Conservation (phyloP, 2,113 vertebrate genomes). For the Epinephelus cyanopodus region DNA sequence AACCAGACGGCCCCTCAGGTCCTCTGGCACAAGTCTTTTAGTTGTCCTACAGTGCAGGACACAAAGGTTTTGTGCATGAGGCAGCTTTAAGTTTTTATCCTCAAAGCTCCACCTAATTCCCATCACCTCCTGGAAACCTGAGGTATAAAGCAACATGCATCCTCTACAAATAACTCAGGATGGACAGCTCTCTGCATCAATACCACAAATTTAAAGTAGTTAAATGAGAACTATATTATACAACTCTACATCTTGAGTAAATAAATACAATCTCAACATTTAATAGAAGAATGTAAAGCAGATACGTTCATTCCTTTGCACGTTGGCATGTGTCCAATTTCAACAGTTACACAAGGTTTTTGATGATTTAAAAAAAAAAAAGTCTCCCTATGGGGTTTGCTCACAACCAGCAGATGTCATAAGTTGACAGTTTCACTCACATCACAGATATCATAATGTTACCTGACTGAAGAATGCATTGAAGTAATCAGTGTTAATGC, state of each 20-base stretch:
- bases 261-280: neutral
- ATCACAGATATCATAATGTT: neutral
- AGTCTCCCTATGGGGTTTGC: neutral
- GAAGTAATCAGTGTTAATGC: neutral
- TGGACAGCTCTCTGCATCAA: neutral
- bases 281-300: neutral
- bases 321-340: neutral
- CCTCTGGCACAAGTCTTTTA: slow-evolving; percentile 4
- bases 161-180: neutral
- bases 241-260: neutral
- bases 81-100: neutral
- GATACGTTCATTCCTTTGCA: neutral
- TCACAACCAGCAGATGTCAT: slow-evolving; percentile 27
- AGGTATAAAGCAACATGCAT: neutral
- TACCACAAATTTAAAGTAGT: neutral
- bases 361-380: neutral
- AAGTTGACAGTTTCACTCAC: slow-evolving; percentile 13
- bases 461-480: neutral
- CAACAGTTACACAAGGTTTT: neutral
- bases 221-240: neutral
- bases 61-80: slow-evolving; percentile 12
- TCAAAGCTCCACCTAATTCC: neutral
- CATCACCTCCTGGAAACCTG: neutral
- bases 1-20: neutral
- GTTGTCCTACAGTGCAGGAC: slow-evolving; percentile 14